Conservation (phyloP, 2,113 vertebrate species). For the Passer montanus region DNA sequence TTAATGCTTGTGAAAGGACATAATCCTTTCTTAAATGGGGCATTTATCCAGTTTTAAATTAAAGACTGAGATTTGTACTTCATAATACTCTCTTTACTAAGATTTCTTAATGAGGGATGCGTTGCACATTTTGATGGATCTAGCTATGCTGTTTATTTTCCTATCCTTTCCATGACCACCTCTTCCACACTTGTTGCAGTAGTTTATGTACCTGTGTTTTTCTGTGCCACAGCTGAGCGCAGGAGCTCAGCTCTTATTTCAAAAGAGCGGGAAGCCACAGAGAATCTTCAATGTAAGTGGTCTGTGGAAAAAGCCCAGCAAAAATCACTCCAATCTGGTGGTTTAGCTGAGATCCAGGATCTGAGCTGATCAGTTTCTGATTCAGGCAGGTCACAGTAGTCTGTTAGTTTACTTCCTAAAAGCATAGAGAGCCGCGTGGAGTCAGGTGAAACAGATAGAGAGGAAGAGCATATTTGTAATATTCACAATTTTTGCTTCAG, state of each 20-base stretch:
- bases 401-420: not conserved
- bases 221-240: not conserved
- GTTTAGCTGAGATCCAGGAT: not conserved
- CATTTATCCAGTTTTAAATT: not conserved
- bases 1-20: not conserved
- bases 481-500: not conserved
- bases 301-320: not conserved
- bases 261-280: not conserved
- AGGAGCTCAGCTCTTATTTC: not conserved
- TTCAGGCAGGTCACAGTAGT: not conserved
- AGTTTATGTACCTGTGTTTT: not conserved
- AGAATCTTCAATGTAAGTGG: not conserved
- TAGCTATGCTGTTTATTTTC: not conserved
- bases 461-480: not conserved
- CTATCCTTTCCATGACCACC: not conserved
- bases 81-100: not conserved
- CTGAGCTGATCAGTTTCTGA: not conserved
- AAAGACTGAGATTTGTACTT: not conserved
- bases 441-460: not conserved
- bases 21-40: not conserved
- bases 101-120: not conserved
- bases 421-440: rapidly evolving
- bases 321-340: not conserved
- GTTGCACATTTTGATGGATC: not conserved
- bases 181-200: not conserved